Evolutionary conservation across 2,113 vertebrate genomes (phyloP).

Genomic region (Solea solea): DNA sequence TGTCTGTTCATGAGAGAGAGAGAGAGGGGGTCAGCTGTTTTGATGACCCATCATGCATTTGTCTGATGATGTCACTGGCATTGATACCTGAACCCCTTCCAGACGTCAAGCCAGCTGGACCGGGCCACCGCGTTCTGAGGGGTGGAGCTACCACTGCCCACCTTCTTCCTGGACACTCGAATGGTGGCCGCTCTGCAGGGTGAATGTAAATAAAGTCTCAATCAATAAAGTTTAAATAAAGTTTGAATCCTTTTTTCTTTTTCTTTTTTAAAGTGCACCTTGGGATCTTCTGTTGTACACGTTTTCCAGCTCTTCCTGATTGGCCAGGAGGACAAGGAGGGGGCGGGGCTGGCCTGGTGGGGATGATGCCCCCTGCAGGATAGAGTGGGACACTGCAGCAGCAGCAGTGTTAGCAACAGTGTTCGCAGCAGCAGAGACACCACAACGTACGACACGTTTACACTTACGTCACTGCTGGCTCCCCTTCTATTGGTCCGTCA

Average conservation of each 20-base stretch:
- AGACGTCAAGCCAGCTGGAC: conserved; percentile 81
- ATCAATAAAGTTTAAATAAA: background rate
- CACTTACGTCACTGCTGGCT: background rate
- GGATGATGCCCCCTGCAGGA: conserved; percentile 7
- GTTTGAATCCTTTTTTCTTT: no score
- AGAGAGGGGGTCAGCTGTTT: background rate
- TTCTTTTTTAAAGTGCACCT: conserved; percentile 51
- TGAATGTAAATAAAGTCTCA: background rate
- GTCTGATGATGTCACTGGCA: background rate
- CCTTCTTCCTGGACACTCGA: conserved; percentile 78
- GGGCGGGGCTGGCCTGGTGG: conserved; percentile 28
- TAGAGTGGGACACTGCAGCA: background rate
- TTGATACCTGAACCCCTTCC: conserved; percentile 82
- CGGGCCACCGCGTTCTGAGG: conserved; percentile 63
- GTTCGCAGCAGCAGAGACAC: background rate
- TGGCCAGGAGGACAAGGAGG: conserved; percentile 8
- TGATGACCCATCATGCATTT: background rate
- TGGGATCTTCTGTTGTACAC: conserved; percentile 62
- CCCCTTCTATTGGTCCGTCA: conserved; percentile 1
- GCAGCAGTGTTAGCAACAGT: background rate
- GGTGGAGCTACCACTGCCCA: accelerated
- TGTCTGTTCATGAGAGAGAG: conserved; percentile 56
- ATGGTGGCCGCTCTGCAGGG: conserved; percentile 77
- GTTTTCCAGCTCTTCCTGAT: conserved; percentile 36
- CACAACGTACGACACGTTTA: background rate